A percentile compares a stretch with the other conserved stretches of the same genome.
These are phyloP conservation scores for Drosophila kanapiae DNA, from an alignment of 1,140 invertebrate genomes.

Conservation along the genomic window DNA sequence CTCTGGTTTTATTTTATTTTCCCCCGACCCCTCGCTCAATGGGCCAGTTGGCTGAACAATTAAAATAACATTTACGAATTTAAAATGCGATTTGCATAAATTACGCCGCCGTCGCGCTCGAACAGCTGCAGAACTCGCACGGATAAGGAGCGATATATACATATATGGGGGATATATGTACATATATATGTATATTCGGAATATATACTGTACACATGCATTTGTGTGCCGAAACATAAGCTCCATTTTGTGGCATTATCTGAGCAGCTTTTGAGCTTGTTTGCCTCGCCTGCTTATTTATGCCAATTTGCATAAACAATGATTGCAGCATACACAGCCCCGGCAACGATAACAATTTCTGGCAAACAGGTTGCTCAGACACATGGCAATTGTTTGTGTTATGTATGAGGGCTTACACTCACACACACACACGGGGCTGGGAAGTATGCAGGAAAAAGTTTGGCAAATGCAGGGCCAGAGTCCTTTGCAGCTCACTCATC, in stretches of 20 bases:
- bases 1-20: constrained; percentile 5
- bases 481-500: constrained; percentile 7
- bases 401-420: constrained; percentile 12
- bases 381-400: constrained; percentile 31
- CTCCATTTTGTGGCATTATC: constrained; percentile 63
- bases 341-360: constrained; percentile 42
- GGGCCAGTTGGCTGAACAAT: constrained; percentile 49
- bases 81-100: constrained; percentile 68
- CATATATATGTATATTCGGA: background rate
- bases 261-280: constrained; percentile 63
- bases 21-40: background rate
- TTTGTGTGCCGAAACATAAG: constrained; percentile 47
- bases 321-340: constrained; percentile 43
- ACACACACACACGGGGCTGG: constrained; percentile 12
- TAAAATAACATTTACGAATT: constrained; percentile 71
- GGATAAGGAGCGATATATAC: background rate
- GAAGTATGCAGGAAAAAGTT: constrained; percentile 61
- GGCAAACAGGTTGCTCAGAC: constrained; percentile 44
- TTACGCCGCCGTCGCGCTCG: constrained; percentile 17
- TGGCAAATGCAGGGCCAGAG: constrained; percentile 32
- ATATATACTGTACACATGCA: constrained; percentile 10
- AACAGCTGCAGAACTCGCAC: constrained; percentile 40
- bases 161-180: background rate
- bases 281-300: constrained; percentile 63
- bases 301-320: constrained; percentile 75